These are phyloP conservation scores for Hydropsyche tenuis DNA, from an alignment of 1,140 invertebrate species.

Conservation along the genomic window DNA sequence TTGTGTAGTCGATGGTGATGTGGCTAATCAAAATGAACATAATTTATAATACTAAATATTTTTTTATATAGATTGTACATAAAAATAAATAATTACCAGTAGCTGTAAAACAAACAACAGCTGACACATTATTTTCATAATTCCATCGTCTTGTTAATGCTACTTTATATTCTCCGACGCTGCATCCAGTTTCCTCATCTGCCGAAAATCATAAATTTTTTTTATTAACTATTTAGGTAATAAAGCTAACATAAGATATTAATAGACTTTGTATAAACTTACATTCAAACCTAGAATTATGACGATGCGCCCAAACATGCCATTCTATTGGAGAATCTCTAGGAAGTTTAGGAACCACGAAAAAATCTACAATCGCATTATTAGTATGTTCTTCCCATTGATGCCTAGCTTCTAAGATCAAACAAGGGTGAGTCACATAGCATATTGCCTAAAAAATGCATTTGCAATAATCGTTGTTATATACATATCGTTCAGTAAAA, in stretches of 20 bases:
- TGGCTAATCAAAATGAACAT: constrained; percentile 56
- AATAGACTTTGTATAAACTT: constrained; percentile 61
- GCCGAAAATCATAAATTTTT: constrained; percentile 49
- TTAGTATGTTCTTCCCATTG: constrained; percentile 85
- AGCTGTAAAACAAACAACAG: constrained; percentile 81
- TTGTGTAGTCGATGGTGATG: constrained; percentile 70
- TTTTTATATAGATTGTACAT: constrained; percentile 8
- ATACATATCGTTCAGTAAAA: constrained; percentile 1
- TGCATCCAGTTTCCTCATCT: constrained; percentile 89
- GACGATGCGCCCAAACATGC: constrained; percentile 88
- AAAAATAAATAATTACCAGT: constrained; percentile 63
- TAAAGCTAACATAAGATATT: not conserved
- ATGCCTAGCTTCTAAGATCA: constrained; percentile 74
- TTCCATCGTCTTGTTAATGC: constrained; percentile 84
- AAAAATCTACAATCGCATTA: constrained; percentile 85
- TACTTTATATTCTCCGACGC: constrained; percentile 79
- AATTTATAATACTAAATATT: constrained; percentile 19
- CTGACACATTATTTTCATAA: constrained; percentile 85
- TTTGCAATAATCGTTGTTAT: constrained; percentile 5
- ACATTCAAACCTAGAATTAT: constrained; percentile 88
- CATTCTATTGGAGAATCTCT: constrained; percentile 85
- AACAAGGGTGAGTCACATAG: constrained; percentile 75
- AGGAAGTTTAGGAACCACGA: constrained; percentile 82
- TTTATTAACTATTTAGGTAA: not conserved
- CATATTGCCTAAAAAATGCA: constrained; percentile 71